phyloP scores from a whole-genome alignment of 2,113 vertebrate genomes.

The Paradisaea rubra region DNA sequence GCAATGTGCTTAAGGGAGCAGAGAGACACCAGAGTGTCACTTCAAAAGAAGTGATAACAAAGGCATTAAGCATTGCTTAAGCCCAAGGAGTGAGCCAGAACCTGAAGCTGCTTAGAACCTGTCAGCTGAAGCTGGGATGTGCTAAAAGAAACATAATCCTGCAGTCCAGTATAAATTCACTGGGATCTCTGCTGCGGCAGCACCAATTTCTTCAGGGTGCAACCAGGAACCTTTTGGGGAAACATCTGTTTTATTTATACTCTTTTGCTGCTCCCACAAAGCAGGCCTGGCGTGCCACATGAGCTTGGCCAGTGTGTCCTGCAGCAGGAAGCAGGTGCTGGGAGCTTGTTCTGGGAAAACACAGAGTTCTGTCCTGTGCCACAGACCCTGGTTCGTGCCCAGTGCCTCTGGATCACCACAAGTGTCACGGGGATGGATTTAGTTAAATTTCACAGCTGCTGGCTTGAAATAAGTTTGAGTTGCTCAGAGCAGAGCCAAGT shows the following conservation, averaged over 20 bases:
- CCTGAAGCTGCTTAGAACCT: background rate
- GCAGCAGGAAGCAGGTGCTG: background rate
- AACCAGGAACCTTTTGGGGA: background rate
- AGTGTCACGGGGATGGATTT: background rate
- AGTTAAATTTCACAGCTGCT: background rate
- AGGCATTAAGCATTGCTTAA: background rate
- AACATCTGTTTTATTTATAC: fast-evolving
- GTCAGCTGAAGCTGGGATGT: background rate
- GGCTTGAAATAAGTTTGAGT: background rate
- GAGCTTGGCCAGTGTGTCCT: background rate
- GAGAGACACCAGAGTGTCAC: background rate
- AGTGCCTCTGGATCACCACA: background rate
- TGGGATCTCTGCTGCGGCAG: background rate
- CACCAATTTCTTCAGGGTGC: background rate
- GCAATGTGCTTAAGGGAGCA: background rate
- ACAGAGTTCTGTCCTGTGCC: background rate
- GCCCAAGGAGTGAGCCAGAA: background rate
- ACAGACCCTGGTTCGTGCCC: background rate
- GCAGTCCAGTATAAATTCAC: background rate
- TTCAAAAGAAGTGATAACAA: background rate
- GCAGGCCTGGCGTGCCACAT: fast-evolving
- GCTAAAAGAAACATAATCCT: background rate
- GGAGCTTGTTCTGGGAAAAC: background rate
- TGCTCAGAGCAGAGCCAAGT: background rate
- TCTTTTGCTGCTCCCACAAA: background rate